phyloP scores from a whole-genome alignment of 1,140 invertebrate species.

The Mizuhopecten yessoensis region DNA sequence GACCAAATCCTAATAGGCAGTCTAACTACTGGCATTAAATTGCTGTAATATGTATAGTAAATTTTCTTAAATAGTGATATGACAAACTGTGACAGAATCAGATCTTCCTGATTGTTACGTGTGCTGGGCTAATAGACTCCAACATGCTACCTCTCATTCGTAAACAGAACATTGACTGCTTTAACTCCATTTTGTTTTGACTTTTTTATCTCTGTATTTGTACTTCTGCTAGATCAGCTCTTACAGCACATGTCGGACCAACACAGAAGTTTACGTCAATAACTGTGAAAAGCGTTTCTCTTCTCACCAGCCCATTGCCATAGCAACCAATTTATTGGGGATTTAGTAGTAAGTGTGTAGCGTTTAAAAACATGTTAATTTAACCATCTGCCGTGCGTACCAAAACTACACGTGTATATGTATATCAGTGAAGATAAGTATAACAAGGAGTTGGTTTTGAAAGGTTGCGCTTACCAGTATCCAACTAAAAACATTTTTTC shows the following conservation, averaged over 20 bases:
- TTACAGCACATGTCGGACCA: not conserved
- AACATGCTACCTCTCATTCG: no score
- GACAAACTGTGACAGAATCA: no score
- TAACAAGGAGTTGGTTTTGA: no score
- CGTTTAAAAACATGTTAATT: constrained; percentile 28
- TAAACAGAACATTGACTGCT: no score
- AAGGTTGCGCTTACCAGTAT: no score
- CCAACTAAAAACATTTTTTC: no score
- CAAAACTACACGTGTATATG: not conserved
- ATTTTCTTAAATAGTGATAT: no score
- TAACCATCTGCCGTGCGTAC: not conserved
- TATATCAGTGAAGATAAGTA: not conserved
- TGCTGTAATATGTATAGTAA: no score
- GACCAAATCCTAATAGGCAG: no score
- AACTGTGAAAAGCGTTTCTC: constrained; percentile 17
- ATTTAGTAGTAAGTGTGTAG: not conserved
- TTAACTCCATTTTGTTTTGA: not conserved
- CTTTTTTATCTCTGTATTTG: constrained; percentile 26
- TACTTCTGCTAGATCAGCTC: not conserved
- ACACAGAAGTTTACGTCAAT: not conserved
- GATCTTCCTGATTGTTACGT: no score
- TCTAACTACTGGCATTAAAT: no score
- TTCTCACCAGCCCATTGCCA: not conserved
- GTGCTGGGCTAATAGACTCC: no score
- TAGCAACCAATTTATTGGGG: constrained; percentile 33